Evolutionary conservation across 2,888 invertebrate genomes (phyloP).

Genomic region (Serrognathus titanus): DNA sequence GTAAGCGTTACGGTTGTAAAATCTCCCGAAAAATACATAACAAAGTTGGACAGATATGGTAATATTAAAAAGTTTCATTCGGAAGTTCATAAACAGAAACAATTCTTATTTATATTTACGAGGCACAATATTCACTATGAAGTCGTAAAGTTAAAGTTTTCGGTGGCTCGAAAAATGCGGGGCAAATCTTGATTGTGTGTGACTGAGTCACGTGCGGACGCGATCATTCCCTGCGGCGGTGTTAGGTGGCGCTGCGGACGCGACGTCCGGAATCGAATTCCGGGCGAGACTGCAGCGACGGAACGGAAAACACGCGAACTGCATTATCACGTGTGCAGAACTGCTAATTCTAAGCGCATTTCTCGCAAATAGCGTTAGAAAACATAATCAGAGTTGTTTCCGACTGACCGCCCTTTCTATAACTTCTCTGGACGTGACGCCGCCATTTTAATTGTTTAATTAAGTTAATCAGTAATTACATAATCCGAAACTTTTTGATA

Average conservation of each 20-base stretch:
- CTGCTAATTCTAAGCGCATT: conserved; percentile 2
- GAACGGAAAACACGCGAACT: conserved; percentile 30
- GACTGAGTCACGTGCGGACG: conserved; percentile 26
- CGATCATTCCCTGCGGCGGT: conserved; percentile 28
- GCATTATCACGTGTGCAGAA: conserved; percentile 25
- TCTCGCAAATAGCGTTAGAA: not conserved
- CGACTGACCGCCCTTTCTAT: not conserved
- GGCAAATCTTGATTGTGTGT: conserved; percentile 27
- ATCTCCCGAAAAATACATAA: too few species aligned
- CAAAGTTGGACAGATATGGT: too few species aligned
- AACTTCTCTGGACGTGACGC: not conserved
- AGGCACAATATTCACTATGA: conserved; percentile 22
- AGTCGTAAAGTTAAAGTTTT: conserved; percentile 27
- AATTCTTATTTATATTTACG: conserved; percentile 19
- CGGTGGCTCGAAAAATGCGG: conserved; percentile 21
- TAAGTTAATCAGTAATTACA: not conserved
- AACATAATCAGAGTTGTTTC: not conserved
- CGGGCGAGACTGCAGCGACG: conserved; percentile 21
- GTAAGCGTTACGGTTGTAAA: too few species aligned
- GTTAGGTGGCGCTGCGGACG: conserved; percentile 28
- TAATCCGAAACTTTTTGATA: too few species aligned
- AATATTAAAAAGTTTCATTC: too few species aligned
- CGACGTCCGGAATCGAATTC: conserved; percentile 27
- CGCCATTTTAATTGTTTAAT: not conserved
- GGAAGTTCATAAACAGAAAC: conserved; percentile 5